phyloP scores from a whole-genome alignment of 2,888 invertebrate genomes.

The Acanthopleura granulata region DNA sequence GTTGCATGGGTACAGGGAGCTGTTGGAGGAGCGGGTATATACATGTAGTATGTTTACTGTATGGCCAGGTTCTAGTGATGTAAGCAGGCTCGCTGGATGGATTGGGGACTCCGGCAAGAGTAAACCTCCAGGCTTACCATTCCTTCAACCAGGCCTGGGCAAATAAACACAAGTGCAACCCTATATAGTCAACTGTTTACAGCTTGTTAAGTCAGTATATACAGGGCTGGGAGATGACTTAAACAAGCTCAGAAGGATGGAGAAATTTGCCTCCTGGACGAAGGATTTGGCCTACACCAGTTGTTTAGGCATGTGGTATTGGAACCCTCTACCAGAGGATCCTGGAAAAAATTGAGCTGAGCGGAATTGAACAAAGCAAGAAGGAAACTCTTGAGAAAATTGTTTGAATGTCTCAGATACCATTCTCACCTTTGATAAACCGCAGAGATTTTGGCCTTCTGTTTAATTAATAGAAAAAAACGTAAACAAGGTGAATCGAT shows the following conservation, averaged over 20 bases:
- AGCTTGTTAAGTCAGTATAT: slow-evolving; percentile 18
- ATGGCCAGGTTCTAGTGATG: neutral
- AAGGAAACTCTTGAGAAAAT: no score
- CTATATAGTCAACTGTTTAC: slow-evolving; percentile 17
- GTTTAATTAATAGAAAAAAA: no score
- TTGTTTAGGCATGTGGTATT: slow-evolving; percentile 17
- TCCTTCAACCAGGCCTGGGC: neutral
- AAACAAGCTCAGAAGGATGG: neutral
- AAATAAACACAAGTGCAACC: slow-evolving; percentile 15
- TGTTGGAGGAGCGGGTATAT: no score
- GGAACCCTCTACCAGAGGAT: neutral
- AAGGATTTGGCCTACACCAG: neutral
- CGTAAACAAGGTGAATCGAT: no score
- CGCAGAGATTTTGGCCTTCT: no score
- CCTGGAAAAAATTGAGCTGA: no score
- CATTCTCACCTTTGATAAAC: no score
- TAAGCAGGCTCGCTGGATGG: neutral
- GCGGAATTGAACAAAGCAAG: no score
- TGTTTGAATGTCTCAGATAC: no score
- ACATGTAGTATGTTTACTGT: neutral
- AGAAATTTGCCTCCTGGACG: neutral
- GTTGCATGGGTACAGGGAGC: no score
- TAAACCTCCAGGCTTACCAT: neutral
- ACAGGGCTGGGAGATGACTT: neutral
- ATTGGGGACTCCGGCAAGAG: neutral